Conservation (phyloP, 1,140 invertebrate species). For the Bombus fervidus region DNA sequence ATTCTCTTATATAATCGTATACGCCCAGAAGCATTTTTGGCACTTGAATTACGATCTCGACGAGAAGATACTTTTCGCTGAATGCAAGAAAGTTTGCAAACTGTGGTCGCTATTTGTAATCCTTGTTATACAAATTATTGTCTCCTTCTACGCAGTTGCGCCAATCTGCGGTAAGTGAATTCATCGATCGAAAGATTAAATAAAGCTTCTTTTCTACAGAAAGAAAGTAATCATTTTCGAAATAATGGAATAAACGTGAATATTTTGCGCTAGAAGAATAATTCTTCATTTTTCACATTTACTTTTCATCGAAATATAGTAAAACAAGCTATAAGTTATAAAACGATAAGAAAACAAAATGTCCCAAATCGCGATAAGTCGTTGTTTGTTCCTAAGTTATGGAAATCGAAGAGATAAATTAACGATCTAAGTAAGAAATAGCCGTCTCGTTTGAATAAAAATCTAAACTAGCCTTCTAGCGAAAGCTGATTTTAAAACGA, state of each 20-base stretch:
- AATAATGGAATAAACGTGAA: not conserved
- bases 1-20: slow-evolving; percentile 24
- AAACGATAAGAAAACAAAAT: not conserved
- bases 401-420: no score
- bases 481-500: not conserved
- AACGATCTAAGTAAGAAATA: no score
- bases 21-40: slow-evolving; percentile 59
- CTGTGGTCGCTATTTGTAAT: slow-evolving; percentile 29
- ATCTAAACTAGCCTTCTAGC: no score
- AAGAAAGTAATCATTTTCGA: not conserved
- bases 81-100: slow-evolving; percentile 27
- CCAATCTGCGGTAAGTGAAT: not conserved
- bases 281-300: no score
- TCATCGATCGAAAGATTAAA: not conserved
- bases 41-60: slow-evolving; percentile 34
- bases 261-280: no score
- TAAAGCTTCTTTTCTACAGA: not conserved
- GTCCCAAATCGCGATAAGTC: no score
- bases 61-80: slow-evolving; percentile 22
- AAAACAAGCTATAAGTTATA: not conserved
- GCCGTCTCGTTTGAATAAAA: no score
- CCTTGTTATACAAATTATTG: not conserved
- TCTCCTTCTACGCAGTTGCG: not conserved
- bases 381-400: no score
- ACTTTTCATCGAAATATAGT: no score